Base-by-base conservation (phyloP, 1,140 invertebrate genomes). In the Ceratosolen solmsi region DNA sequence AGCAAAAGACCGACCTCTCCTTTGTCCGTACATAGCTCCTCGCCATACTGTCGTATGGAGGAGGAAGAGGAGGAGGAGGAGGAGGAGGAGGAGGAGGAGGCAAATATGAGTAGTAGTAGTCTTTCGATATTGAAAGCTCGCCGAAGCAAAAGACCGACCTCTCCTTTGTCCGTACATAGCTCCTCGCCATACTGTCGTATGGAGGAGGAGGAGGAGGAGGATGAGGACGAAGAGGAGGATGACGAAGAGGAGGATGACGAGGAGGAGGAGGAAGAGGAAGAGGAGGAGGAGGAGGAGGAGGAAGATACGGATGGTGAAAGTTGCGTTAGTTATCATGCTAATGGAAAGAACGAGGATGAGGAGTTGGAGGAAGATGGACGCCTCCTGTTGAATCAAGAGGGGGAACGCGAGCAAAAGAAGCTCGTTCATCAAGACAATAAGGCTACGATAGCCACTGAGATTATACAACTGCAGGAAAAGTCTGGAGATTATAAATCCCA, bases 121-220 rank as follows among this genome's bases (percentile, higher is more conserved):
- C 88, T 87, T 36, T 90, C 87, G 38, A 86, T 83, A 15, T 63
- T 92, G 22, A 87, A 88, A 70, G 86, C 89, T 1, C 78, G 85
- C 83, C 83, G 86, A 8, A 85, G 84, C 72, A 86, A 90, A 77
- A 79, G 83, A 38, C 86, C 89, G 2, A 81, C 84, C 17, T 90
- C 89, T 7, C 88, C 89, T 11, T 79, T 84, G 20, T 90, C 90
- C 8, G 81, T 88, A 0, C 86, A 85, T 15, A 89, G 88, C 11
- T 89, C 88, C 79, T 86, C 75, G 73, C 83, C 89, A 83, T 63
- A 88, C 68, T 60, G 82, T 1, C 83, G 84, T 11, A 82, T 84
- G 60, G 84, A 87, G 15, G 71, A 81, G 17, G 80, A 74, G 0
- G 80, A 83, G 22, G 76, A 77, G 2, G 84, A 84, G 17, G 82